phyloP scores from a whole-genome alignment of 2,888 invertebrate genomes.

The Heliconius cydno region DNA sequence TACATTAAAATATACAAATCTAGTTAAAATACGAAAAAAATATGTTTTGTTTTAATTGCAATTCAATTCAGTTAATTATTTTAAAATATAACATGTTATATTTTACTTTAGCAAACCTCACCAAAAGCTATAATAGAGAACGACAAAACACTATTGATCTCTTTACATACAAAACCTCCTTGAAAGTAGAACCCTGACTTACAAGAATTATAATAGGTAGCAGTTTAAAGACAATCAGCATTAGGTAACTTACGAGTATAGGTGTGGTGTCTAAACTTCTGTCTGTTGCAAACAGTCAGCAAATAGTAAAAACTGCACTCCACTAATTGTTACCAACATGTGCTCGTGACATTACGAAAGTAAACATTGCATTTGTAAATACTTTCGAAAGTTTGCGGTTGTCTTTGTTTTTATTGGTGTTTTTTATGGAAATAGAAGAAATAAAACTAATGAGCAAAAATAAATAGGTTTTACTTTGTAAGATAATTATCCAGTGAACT shows the following conservation, averaged over 20 bases:
- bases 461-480: constrained; percentile 10
- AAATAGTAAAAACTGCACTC: constrained; percentile 43
- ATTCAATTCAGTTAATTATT: background rate
- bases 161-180: constrained; percentile 34
- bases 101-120: background rate
- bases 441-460: constrained; percentile 29
- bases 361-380: constrained; percentile 44
- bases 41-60: no score
- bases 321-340: constrained; percentile 46
- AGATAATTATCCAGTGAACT: constrained; percentile 13
- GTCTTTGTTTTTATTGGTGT: constrained; percentile 32
- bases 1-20: constrained; percentile 48
- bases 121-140: constrained; percentile 5
- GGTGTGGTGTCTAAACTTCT: constrained; percentile 39
- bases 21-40: background rate
- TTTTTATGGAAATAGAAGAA: constrained; percentile 23
- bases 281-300: constrained; percentile 29
- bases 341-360: constrained; percentile 44
- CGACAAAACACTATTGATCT: constrained; percentile 6
- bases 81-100: background rate
- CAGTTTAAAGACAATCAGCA: constrained; percentile 29
- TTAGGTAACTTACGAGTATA: constrained; percentile 31
- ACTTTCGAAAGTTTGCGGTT: constrained; percentile 43
- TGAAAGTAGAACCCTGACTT: constrained; percentile 27
- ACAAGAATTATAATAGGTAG: constrained; percentile 32